Evolutionary conservation across 30 jellyfish, hydroid and myxozoan genomes (phyloP), one percentile per base, ranked within the genome.

Genomic region (Phacellophora camtschatica): DNA sequence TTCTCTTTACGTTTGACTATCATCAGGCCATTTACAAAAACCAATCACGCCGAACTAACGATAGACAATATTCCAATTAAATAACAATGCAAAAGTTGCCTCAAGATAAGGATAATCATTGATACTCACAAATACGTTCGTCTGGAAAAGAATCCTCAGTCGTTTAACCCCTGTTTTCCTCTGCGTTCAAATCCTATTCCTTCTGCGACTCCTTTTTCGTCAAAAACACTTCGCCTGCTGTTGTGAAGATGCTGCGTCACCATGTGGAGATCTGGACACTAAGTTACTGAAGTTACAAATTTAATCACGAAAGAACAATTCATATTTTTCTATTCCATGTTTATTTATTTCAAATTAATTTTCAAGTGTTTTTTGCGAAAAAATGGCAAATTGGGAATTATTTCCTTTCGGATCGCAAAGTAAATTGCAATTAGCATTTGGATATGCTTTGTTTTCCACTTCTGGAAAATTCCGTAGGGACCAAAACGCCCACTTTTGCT

Each of bases 11-110:
- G 30, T 46, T 61, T 7, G 62, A 41, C 51, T n/a, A n/a, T n/a
- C 25, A 55, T 42, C 84, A 63, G 69, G 71, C 90, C 73, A 20
- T 77, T 77, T 77, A 63, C 51, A 5, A 77, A 77, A 77, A 77
- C 63, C 90, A 77, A 58, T 77, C 90, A 77, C 82, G 90, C 90
- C 39, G 90, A 77, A 77, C 90, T 61, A 77, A 77, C 90, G 56
- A 62, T 33, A 58, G 69, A 77, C 90, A 77, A 77, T 77, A 77
- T 77, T 35, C 74, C 77, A 77, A 77, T 77, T 77, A 77, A 30
- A 30, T 0, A 61, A 77, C 71, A 77, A 68, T 54, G 67, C 50
- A 66, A 19, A 75, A 25, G 84, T 45, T 45, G 49, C 64, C 49
- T 48, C 29, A 46, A 63, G 82, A 77, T 61, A 77, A 51, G 63